Percentiles rank a stretch among this genome's conserved stretches.
Evolutionary conservation across 30 jellyfish, hydroid and myxozoan genomes (phyloP).

Genomic region (Hydractinia echinata): DNA sequence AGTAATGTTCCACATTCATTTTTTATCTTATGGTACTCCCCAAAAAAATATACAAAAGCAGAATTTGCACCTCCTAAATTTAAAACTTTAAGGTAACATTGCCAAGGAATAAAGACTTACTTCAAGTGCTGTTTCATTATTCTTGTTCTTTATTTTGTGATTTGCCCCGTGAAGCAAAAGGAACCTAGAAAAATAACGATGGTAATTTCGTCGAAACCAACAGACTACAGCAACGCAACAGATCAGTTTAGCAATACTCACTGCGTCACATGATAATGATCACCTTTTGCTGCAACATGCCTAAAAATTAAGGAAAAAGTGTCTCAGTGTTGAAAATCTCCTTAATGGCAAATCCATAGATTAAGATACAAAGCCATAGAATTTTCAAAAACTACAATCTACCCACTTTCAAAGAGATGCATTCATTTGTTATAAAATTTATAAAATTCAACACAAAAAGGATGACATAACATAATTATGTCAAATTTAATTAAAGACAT

Average conservation of each 20-base stretch:
- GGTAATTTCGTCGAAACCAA: not conserved
- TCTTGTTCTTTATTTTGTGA: slow-evolving; percentile 55
- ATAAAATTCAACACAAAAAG: too few species aligned
- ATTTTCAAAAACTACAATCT: too few species aligned
- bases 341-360: too few species aligned
- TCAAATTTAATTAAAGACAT: too few species aligned
- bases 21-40: too few species aligned
- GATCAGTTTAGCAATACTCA: slow-evolving; percentile 21
- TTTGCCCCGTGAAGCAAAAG: slow-evolving; percentile 80
- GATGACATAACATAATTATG: too few species aligned
- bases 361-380: too few species aligned
- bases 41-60: not conserved
- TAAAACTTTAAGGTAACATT: not conserved
- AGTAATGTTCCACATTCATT: too few species aligned
- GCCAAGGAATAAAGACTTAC: slow-evolving; percentile 33
- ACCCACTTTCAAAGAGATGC: too few species aligned
- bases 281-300: slow-evolving; percentile 83
- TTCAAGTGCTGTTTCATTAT: slow-evolving; percentile 56
- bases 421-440: too few species aligned
- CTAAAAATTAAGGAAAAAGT: slow-evolving; percentile 31
- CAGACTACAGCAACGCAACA: not conserved
- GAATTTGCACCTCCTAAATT: not conserved
- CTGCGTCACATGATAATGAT: slow-evolving; percentile 62
- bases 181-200: slow-evolving; percentile 41
- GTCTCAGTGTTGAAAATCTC: not conserved